Evolutionary conservation across 2,113 vertebrate genomes (phyloP).

Genomic region (Zosterops pallidus): DNA sequence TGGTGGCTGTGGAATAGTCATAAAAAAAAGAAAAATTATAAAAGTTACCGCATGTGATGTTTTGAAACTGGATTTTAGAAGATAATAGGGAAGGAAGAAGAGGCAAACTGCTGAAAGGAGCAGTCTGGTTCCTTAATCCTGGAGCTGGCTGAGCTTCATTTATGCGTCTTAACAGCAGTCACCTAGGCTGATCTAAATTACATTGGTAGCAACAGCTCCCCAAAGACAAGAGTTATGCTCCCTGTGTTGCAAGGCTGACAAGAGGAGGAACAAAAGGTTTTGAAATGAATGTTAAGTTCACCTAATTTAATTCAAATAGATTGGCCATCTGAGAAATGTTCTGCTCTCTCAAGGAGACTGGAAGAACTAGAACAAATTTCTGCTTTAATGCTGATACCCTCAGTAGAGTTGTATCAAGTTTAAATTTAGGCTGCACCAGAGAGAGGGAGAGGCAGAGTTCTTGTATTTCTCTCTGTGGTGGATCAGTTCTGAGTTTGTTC

Average conservation of each 20-base stretch:
- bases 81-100: neutral
- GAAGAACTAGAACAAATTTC: slow-evolving; percentile 10
- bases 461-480: neutral
- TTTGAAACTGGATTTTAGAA: slow-evolving; percentile 7
- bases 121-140: neutral
- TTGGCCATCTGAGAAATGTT: neutral
- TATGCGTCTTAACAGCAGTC: neutral
- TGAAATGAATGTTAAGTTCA: slow-evolving; percentile 15
- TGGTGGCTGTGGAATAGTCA: neutral
- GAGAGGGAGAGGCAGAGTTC: neutral
- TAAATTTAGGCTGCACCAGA: neutral
- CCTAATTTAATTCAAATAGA: slow-evolving; percentile 32
- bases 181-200: slow-evolving; percentile 33
- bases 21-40: neutral
- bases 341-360: neutral
- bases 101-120: neutral
- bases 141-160: neutral
- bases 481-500: neutral
- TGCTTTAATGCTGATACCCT: neutral
- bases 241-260: neutral
- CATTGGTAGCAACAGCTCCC: slow-evolving; percentile 7
- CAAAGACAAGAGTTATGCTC: neutral
- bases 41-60: neutral
- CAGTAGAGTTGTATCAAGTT: neutral
- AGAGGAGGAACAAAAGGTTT: slow-evolving; percentile 39